Base-by-base conservation (phyloP, 2,888 invertebrate genomes). In the Nomada fabriciana region DNA sequence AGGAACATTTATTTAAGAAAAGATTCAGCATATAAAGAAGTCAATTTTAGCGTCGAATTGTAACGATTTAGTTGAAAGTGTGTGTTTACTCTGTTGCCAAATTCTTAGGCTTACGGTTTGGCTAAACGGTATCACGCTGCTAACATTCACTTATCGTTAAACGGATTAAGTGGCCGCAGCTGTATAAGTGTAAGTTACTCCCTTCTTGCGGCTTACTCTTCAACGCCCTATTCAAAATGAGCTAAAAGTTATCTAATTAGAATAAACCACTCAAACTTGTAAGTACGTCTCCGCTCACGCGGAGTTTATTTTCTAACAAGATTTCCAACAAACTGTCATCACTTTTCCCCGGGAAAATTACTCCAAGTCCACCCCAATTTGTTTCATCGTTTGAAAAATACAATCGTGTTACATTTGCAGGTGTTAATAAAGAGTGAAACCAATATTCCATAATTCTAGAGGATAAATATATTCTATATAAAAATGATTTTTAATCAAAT, bases 221-320 rank as follows among this genome's bases (percentile, higher is more conserved):
- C 50, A 65, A 29, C 50, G 13, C 29, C 50, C 7, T 50, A 29
- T 47, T n/a, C n/a, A 29, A 65, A 65, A 65, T 50, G 15, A 7
- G 50, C 65, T n/a, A 29, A 47, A 50, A 50, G 50, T 50, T 25
- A n/a, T 65, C 50, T 65, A 65, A 65, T 29, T 65, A 52, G 50
- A 65, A 65, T 52, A 65, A 55, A 29, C 65, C 65, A 29, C 50
- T 65, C 50, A 65, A 65, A 65, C 65, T 65, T n/a, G 11, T 25
- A 50, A 50, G n/a, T 11, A 13, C 20, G 29, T 29, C 29, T 52
- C 25, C 18, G 47, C 18, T 25, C 25, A 11, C 18, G 47, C 10
- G 18, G 3, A n/a, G 65, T 52, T 65, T 65, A 50, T 65, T 50
- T 52, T 65, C 29, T 9, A 50, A 52, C 50, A n/a, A 50, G 25